Base-by-base conservation (phyloP, 2,888 invertebrate genomes). In the Diarsia rubi region DNA sequence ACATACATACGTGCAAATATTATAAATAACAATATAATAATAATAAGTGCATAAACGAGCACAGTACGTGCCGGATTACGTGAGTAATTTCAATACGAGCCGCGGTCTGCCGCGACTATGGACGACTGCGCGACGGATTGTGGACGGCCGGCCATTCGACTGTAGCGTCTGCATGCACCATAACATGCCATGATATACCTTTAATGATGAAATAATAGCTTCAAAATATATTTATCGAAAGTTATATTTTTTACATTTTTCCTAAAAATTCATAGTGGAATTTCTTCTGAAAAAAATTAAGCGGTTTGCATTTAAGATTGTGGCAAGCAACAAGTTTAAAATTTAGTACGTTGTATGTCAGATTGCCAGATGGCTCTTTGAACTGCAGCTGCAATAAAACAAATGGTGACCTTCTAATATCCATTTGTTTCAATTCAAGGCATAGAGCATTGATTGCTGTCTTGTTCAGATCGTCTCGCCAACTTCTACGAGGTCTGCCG, bases 31-130 rank as follows among this genome's bases (percentile, higher is more conserved):
- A 63, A 76, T n/a, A n/a, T n/a, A n/a, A n/a, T 37, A 54, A 73
- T 80, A 77, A 75, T 81, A 73, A 74, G 78, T 62, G 72, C 57
- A 71, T 70, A 73, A n/a, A 62, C 44, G 47, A 79, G 78, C 84
- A 69, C 82, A 77, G 19, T 45, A 69, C 76, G 64, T 49, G 75
- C 49, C 27, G 85, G 85, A 78, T 82, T 84, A 86, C 78, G 66
- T 45, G 78, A 68, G 84, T 87, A 87, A 87, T 88, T 86, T 84
- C 88, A 84, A 81, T 88, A 83, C 75, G 78, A 82, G 71, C 69
- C 31, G 84, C 79, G 83, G 82, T 81, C 21, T 5, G 27, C 82
- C 82, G 65, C 75, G 62, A 62, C 79, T 76, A 69, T 73, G 73
- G 73, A 71, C 71, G 65, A 21, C 65, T 76, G 75, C 69, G 64